Base-by-base conservation (phyloP, 2,797 vertebrate genomes). In the Mormyrus proboscirostris region DNA sequence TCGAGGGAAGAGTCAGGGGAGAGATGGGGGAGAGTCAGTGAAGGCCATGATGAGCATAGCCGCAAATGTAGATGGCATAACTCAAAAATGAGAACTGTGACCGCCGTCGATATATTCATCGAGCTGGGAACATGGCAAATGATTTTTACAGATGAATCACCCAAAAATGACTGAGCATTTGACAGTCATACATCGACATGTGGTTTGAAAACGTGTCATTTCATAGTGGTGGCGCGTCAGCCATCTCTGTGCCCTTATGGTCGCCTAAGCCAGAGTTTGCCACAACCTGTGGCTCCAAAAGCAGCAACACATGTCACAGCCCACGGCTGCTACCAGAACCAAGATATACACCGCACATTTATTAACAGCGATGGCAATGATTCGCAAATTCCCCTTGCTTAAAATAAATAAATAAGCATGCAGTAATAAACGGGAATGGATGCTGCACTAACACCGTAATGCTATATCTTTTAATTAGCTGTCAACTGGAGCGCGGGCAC, bases 381-480 rank as follows among this genome's bases (percentile, higher is more conserved):
- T 89, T 85, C 49, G 16, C n/a, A 2, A 90, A 91, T 91, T 90
- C 88, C 89, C 88, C 38, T 53, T 88, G 89, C 90, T 62, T 87
- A 92, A 91, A 90, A 89, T 69, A 59, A 50, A 10, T 25, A 90
- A 91, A 91, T 79, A 90, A 65, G 65, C 25, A 89, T 88, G 91
- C 91, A 91, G 90, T 92, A 92, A 92, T 89, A 92, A 92, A 38
- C 51, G 83, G 53, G 91, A 92, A 65, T 91, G 12, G 88, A 94
- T 94, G 92, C 93, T 91, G 90, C 88, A 85, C 89, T 91, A 94
- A 90, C 92, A 92, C 92, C 91, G 94, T 93, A 95, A 94, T 94
- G 95, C 94, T 95, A 41, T 79, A 95, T 96, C 95, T 96, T 96
- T 96, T 96, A 96, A 96, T 96, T 96, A 95, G 94, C 94, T 95